A percentile compares a stretch with the other conserved stretches of the same genome.
Evolutionary conservation across 1,140 invertebrate genomes (phyloP).

Genomic region (Araneus ventricosus): DNA sequence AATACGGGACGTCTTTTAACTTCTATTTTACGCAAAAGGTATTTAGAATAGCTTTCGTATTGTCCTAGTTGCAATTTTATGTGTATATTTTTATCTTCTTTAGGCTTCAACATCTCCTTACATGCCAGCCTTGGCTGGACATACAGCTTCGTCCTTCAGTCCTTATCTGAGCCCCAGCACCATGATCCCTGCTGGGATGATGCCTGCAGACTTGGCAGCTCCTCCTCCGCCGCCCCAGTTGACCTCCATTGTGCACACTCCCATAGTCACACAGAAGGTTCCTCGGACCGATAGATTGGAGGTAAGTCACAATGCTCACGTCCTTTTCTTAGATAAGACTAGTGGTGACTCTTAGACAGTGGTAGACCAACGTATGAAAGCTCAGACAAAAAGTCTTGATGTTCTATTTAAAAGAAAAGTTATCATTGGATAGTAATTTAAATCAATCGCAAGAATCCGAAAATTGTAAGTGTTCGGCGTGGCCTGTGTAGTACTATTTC

Average conservation of each 20-base stretch:
- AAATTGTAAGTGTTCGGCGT: too few species aligned
- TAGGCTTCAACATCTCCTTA: slow-evolving; percentile 92
- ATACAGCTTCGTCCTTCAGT: slow-evolving; percentile 88
- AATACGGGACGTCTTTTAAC: too few species aligned
- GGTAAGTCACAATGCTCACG: slow-evolving; percentile 84
- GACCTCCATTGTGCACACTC: slow-evolving; percentile 85
- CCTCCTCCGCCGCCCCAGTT: slow-evolving; percentile 79
- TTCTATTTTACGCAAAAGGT: too few species aligned
- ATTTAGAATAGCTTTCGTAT: too few species aligned
- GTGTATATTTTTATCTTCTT: slow-evolving; percentile 77
- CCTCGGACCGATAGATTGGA: slow-evolving; percentile 96
- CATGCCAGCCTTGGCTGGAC: slow-evolving; percentile 88
- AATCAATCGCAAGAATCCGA: not conserved
- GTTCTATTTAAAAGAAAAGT: too few species aligned
- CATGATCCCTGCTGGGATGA: slow-evolving; percentile 84
- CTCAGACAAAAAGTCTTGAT: too few species aligned
- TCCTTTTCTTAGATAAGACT: not conserved
- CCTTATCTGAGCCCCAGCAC: slow-evolving; percentile 86
- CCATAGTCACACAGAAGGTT: slow-evolving; percentile 90
- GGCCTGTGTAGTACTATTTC: too few species aligned
- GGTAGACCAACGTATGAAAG: too few species aligned
- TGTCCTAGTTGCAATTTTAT: too few species aligned
- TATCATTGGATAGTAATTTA: not conserved
- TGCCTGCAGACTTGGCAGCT: slow-evolving; percentile 87
- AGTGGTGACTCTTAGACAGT: not conserved